Evolutionary conservation across 2,888 invertebrate genomes (phyloP).

Genomic region (Eupithecia centaureata): DNA sequence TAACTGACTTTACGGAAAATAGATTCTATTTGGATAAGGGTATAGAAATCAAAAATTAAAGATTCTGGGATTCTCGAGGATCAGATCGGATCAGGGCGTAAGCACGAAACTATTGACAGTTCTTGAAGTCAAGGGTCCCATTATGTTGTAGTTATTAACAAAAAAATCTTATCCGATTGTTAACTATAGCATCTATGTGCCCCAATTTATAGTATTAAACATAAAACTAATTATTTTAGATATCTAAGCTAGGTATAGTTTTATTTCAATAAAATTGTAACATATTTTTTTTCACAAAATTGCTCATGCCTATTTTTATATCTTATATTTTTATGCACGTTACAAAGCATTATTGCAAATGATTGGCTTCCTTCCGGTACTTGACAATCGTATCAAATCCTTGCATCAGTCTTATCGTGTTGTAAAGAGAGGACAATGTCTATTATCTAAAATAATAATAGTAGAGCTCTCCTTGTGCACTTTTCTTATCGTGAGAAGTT

Average conservation of each 20-base stretch:
- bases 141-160: slow-evolving; percentile 4
- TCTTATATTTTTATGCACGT: slow-evolving; percentile 48
- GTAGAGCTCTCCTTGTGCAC: slow-evolving; percentile 53
- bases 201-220: background rate
- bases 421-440: slow-evolving; percentile 44
- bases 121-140: background rate
- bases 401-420: slow-evolving; percentile 12
- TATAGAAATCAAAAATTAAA: slow-evolving; percentile 39
- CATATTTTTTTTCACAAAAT: slow-evolving; percentile 19
- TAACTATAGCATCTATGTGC: background rate
- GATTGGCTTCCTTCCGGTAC: slow-evolving; percentile 58
- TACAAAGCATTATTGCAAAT: slow-evolving; percentile 50
- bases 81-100: slow-evolving; percentile 1
- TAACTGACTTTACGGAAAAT: slow-evolving; percentile 69
- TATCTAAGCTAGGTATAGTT: background rate
- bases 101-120: slow-evolving; percentile 3
- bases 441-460: slow-evolving; percentile 48
- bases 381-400: slow-evolving; percentile 50
- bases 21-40: slow-evolving; percentile 46
- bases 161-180: background rate
- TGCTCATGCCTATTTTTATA: slow-evolving; percentile 29
- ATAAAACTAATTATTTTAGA: background rate
- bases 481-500: slow-evolving; percentile 67
- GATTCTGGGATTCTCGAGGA: slow-evolving; percentile 29
- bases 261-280: slow-evolving; percentile 13